Evolutionary conservation across 2,113 vertebrate species (phyloP).

Genomic region (Hippopotamus amphibius): DNA sequence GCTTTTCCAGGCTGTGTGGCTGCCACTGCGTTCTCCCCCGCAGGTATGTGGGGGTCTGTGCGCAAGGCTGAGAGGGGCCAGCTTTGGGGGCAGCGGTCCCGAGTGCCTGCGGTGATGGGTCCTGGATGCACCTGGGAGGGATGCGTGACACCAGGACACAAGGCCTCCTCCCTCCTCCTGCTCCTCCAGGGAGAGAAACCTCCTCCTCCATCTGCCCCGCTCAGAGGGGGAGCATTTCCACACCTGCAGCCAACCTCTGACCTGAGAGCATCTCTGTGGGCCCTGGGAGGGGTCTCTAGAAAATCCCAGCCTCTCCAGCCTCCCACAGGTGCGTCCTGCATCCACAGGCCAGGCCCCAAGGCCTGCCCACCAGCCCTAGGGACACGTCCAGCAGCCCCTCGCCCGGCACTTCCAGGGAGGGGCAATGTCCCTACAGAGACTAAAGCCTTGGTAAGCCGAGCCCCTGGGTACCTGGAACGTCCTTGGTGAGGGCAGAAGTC

Average conservation of each 20-base stretch:
- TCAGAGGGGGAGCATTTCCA: not conserved
- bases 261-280: not conserved
- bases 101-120: too few species aligned
- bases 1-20: not conserved
- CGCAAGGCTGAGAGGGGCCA: not conserved
- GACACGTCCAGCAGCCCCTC: not conserved
- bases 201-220: not conserved
- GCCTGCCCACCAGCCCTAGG: not conserved
- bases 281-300: not conserved
- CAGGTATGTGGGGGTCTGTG: not conserved
- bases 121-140: not conserved
- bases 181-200: not conserved
- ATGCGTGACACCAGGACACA: not conserved
- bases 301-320: not conserved
- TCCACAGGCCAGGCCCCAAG: accelerated
- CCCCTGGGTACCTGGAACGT: not conserved
- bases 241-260: not conserved
- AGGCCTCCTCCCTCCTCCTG: not conserved
- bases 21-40: not conserved
- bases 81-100: not conserved
- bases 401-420: not conserved
- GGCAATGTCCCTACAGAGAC: not conserved
- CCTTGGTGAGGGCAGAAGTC: not conserved
- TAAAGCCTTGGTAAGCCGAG: not conserved
- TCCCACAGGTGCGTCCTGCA: not conserved